Evolutionary conservation across 1,140 invertebrate species (phyloP).

Genomic region (Zaprionus inermis): DNA sequence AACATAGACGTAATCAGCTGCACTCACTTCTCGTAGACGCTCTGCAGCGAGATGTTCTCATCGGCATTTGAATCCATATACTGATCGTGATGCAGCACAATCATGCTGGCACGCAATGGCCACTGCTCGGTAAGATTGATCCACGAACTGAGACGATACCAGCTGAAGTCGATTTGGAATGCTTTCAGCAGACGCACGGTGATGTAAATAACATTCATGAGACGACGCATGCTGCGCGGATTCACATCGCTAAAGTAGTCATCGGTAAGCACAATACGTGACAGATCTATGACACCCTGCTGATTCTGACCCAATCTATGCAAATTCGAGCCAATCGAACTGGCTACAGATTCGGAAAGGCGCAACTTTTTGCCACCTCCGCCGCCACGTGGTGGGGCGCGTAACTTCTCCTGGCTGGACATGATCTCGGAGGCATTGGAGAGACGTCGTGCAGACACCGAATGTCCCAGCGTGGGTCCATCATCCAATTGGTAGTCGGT

Average conservation of each 20-base stretch:
- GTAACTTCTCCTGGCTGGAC: constrained; percentile 90
- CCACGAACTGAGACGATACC: constrained; percentile 98
- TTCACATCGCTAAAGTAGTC: constrained; percentile 99
- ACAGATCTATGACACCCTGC: constrained; percentile 88
- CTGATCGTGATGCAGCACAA: constrained; percentile 96
- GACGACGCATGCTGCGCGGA: constrained; percentile 96
- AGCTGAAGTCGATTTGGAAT: constrained; percentile 99
- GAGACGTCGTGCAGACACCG: constrained; percentile 89
- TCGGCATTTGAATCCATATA: constrained; percentile 94
- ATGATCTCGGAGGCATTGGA: constrained; percentile 92
- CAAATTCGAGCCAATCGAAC: constrained; percentile 94
- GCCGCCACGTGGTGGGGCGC: constrained; percentile 77
- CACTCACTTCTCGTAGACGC: constrained; percentile 95
- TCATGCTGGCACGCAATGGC: constrained; percentile 98
- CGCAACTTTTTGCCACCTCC: constrained; percentile 88
- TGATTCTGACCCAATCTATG: constrained; percentile 88
- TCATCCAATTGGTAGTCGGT: constrained; percentile 74
- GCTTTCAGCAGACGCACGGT: constrained; percentile 97
- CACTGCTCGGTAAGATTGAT: constrained; percentile 99
- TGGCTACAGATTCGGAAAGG: constrained; percentile 94
- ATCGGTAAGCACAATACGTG: constrained; percentile 95
- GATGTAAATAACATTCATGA: constrained; percentile 99
- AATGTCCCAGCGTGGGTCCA: constrained; percentile 84
- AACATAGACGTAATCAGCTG: neutral
- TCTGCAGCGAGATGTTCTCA: constrained; percentile 93